Base-by-base conservation (phyloP, 2,888 invertebrate species). In the Tipula vernalis region DNA sequence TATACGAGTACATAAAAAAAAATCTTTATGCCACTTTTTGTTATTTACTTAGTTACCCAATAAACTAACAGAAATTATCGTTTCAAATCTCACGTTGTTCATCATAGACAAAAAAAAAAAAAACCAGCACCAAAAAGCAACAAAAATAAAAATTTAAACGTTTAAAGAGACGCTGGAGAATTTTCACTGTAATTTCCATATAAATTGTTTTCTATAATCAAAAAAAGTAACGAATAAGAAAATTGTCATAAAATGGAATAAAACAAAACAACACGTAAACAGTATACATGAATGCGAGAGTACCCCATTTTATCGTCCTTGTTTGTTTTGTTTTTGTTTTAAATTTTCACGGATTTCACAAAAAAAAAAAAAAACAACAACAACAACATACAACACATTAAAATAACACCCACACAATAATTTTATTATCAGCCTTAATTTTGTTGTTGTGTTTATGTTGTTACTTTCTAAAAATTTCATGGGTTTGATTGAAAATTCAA, bases 191-290 rank as follows among this genome's bases (percentile, higher is more conserved):
- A 71, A 71, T 71, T 71, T 71, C 71, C 71, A 71, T 71, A 71
- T 71, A 71, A 71, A 71, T 71, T 71, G 71, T 71, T 71, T 71
- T 71, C 71, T 71, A 71, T 71, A 71, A 71, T 71, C 71, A 71
- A 71, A 71, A 71, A 71, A 18, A 28, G 71, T 71, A 71, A 28
- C 71, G 71, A 71, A 71, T 71, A 71, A 71, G 71, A 71, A 71
- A 71, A 71, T 71, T 71, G 28, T 71, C 18, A 71, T 71, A 71
- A 71, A 71, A 71, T 71, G 28, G 71, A 10, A 71, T 28, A 28
- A 71, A 18, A 71, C 6, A 28, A 18, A 71, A 71, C 4, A 28
- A 71, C 71, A 4, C 71, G 28, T 71, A 28, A 71, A 71, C 71
- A 71, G 10, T 71, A 10, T 15, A 15, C 15, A 12, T 28, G 28